Evolutionary conservation across 2,797 vertebrate genomes (phyloP).

Genomic region (Pteronotus mesoamericanus): DNA sequence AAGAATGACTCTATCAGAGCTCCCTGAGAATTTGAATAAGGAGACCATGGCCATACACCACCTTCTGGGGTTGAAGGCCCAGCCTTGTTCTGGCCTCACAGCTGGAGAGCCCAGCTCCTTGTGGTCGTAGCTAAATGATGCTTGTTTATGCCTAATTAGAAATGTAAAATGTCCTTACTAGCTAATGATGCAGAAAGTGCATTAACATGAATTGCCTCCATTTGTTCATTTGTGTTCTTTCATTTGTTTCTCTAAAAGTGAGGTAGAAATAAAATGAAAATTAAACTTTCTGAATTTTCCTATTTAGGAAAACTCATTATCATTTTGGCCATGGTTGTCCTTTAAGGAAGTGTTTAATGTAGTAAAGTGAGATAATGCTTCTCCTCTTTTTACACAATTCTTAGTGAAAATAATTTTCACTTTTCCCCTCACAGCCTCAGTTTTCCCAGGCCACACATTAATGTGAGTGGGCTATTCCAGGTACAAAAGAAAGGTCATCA

Average conservation of each 20-base stretch:
- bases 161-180: background rate
- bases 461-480: background rate
- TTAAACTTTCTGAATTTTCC: constrained; percentile 8
- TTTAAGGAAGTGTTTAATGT: background rate
- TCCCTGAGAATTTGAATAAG: background rate
- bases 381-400: background rate
- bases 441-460: background rate
- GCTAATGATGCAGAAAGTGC: background rate
- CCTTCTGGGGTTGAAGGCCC: background rate
- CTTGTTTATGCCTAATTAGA: background rate
- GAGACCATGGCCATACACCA: too few species aligned
- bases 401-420: background rate
- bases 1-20: background rate
- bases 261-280: constrained; percentile 31
- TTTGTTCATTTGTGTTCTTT: background rate
- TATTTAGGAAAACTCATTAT: background rate
- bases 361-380: background rate
- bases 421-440: background rate
- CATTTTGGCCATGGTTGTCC: background rate
- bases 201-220: background rate
- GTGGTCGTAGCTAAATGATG: background rate
- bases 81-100: background rate
- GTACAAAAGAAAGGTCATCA: background rate
- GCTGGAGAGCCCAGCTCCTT: background rate
- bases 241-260: constrained; percentile 43